phyloP scores from a whole-genome alignment of 2,888 invertebrate species.

The Agrotis clavis region DNA sequence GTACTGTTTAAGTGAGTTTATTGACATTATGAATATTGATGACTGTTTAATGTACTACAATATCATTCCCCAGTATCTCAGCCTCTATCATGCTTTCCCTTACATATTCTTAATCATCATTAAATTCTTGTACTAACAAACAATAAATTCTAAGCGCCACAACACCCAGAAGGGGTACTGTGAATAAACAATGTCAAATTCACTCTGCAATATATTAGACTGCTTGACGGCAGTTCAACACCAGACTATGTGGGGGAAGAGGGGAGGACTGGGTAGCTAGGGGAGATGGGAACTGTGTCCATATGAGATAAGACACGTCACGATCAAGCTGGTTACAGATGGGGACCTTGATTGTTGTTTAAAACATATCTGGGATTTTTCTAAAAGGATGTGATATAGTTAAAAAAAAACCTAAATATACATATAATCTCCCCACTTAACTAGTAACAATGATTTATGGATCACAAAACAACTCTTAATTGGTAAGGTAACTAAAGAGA shows the following conservation, averaged over 20 bases:
- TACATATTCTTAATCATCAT: constrained; percentile 30
- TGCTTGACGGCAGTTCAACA: constrained; percentile 43
- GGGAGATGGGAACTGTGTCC: constrained; percentile 41
- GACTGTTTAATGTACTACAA: background rate
- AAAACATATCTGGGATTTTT: background rate
- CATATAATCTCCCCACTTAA: too few species aligned
- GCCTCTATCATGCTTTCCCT: background rate
- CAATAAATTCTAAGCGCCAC: constrained; percentile 35
- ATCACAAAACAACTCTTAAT: background rate
- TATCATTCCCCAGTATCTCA: too few species aligned
- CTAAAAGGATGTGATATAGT: background rate
- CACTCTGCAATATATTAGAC: constrained; percentile 47
- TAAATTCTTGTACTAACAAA: constrained; percentile 3
- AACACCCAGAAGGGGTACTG: constrained; percentile 31
- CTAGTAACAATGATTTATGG: background rate
- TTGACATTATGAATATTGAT: background rate
- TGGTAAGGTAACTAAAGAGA: background rate
- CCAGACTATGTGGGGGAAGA: constrained; percentile 22
- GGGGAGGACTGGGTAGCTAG: background rate
- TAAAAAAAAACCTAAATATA: too few species aligned
- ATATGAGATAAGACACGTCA: constrained; percentile 57
- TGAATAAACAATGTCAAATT: constrained; percentile 46
- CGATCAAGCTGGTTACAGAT: constrained; percentile 28
- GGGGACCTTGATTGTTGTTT: constrained; percentile 8
- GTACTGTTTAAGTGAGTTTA: background rate